Evolutionary conservation across 2,888 invertebrate genomes (phyloP).

Genomic region (Galerucella pusilla): DNA sequence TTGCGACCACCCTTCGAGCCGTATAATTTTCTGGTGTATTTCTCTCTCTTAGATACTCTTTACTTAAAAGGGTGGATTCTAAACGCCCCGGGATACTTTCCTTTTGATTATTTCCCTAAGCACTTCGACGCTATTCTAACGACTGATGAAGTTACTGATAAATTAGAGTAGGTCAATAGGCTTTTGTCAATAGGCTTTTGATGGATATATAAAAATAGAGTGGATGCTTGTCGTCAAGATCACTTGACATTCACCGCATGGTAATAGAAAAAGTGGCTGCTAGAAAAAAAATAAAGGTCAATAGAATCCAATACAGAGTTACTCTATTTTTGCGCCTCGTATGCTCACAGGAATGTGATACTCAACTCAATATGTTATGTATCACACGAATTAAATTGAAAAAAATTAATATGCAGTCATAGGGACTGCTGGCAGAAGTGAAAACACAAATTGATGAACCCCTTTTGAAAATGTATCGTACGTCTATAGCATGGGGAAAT

Average conservation of each 20-base stretch:
- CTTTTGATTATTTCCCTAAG: slow-evolving; percentile 23
- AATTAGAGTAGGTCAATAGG: slow-evolving; percentile 21
- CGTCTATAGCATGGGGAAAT: no score
- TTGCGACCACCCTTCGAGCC: slow-evolving; percentile 1
- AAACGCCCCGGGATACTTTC: slow-evolving; percentile 15
- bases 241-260: not conserved
- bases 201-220: slow-evolving; percentile 11
- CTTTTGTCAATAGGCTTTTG: slow-evolving; percentile 13
- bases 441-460: no score
- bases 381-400: no score
- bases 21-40: slow-evolving; percentile 16
- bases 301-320: not conserved
- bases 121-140: slow-evolving; percentile 21
- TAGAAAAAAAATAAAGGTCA: not conserved
- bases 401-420: no score
- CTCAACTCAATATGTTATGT: no score
- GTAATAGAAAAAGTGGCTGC: not conserved
- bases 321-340: no score
- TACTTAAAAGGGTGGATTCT: slow-evolving; percentile 19
- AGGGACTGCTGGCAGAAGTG: no score
- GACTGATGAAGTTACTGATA: slow-evolving; percentile 27
- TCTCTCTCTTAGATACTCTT: slow-evolving; percentile 9
- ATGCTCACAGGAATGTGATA: no score
- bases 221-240: not conserved
- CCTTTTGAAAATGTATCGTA: no score